Conservation (phyloP, 2,113 vertebrate species). For the crab-eating macaque (Macaca fascicularis) region DNA sequence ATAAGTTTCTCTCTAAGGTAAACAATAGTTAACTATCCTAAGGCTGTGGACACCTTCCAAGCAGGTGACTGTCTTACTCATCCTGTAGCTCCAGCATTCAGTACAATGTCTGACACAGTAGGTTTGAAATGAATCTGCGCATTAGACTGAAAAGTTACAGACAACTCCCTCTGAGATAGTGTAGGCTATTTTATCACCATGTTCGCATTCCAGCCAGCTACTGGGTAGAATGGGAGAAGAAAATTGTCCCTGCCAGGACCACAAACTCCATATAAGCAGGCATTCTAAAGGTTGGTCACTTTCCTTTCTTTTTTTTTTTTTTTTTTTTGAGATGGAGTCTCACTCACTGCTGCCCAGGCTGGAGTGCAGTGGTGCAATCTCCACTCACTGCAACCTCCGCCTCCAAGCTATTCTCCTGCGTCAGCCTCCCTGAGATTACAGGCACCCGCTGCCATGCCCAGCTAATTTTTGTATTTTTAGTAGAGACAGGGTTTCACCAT, state of each 20-base stretch:
- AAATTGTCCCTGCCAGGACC: not conserved
- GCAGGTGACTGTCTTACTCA: not conserved
- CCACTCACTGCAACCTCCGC: too few relatives aligned
- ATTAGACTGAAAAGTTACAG: not conserved
- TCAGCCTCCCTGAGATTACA: too few relatives aligned
- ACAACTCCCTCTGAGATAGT: too few relatives aligned
- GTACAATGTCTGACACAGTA: not conserved
- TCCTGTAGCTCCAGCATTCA: too few relatives aligned
- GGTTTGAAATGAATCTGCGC: not conserved
- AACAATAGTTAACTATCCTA: not conserved
- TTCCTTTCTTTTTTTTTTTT: not conserved
- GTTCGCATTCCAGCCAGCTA: not conserved
- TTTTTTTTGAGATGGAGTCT: too few relatives aligned
- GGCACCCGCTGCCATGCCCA: too few relatives aligned
- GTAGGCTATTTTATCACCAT: not conserved
- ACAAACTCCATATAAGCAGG: not conserved
- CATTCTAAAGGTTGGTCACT: not conserved
- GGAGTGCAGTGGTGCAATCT: too few relatives aligned
- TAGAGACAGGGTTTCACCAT: too few relatives aligned
- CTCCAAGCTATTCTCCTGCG: too few relatives aligned
- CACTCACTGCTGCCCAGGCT: too few relatives aligned
- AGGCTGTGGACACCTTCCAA: not conserved
- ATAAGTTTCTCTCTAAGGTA: constrained; percentile 87
- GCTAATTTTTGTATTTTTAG: too few relatives aligned
- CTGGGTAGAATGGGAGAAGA: not conserved